A percentile compares a stretch with the other conserved stretches of the same genome.
These are phyloP conservation scores for Notarius lentiginosus DNA, from an alignment of 2,113 vertebrate genomes.

Conservation along the genomic window DNA sequence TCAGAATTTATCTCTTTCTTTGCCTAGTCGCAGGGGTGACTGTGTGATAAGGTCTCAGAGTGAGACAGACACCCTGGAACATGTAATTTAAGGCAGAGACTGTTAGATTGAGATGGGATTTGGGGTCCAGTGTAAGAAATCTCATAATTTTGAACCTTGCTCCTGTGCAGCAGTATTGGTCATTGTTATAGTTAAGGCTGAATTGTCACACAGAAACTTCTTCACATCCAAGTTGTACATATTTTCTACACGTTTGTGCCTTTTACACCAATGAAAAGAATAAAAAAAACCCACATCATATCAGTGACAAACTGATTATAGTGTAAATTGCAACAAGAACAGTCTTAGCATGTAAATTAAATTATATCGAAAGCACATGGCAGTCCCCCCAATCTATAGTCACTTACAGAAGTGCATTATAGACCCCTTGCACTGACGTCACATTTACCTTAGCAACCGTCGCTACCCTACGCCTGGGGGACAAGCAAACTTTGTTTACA, in stretches of 20 bases:
- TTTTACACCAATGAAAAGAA: not conserved
- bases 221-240: not conserved
- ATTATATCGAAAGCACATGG: too few relatives aligned
- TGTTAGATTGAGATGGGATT: not conserved
- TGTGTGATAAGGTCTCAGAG: not conserved
- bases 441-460: too few relatives aligned
- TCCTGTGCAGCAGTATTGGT: not conserved
- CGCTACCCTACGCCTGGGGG: too few relatives aligned
- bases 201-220: not conserved
- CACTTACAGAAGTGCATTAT: too few relatives aligned
- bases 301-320: not conserved
- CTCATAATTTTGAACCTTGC: not conserved
- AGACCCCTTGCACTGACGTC: too few relatives aligned
- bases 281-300: not conserved
- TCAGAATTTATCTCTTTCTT: conserved; percentile 4
- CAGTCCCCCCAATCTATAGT: too few relatives aligned
- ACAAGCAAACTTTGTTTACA: too few relatives aligned
- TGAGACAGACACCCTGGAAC: not conserved
- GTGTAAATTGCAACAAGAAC: not conserved
- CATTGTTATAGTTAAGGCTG: not conserved
- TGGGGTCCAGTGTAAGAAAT: not conserved
- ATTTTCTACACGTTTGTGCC: not conserved
- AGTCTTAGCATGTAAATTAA: too few relatives aligned
- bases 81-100: not conserved
- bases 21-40: not conserved